Evolutionary conservation across 2,888 invertebrate genomes (phyloP), one percentile per base, ranked within the genome.

Genomic region (Andricus curvator): DNA sequence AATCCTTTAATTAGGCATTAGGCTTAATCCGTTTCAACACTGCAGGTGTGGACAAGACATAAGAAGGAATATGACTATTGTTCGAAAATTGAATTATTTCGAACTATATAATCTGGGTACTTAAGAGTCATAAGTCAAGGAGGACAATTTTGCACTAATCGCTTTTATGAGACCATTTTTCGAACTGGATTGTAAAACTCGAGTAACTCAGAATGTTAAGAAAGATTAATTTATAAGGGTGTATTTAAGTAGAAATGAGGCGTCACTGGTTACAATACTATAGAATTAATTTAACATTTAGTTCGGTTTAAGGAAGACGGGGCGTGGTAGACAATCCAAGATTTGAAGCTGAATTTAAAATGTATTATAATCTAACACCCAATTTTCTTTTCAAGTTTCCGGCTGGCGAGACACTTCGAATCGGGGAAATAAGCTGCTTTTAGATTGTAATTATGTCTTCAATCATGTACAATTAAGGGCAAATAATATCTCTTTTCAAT

Each of bases 1-100:
- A 74, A 11, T 60, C 33, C 56, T 74, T 56, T 56, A 56, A 74
- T 74, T 74, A 37, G 29, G n/a, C 33, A 74, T 74, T 74, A 74
- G 56, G 33, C 37, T 56, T 37, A 74, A 70, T 70, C 20, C 33
- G 13, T 60, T 25, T n/a, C 13, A 22, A 33, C 13, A 15, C 29
- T 20, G 20, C 13, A 51, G 25, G 25, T 67, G 20, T 33, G 22
- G 22, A 20, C 1, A 17, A 20, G 11, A 33, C 13, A 33, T 15
- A 48, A 48, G 17, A 25, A 48, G 68, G 68, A 48, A 44, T 70
- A 51, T 9, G 6, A 29, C 60, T 29, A 48, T 48, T 70, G 29
- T 51, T 70, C 11, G 15, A 17, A 70, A 51, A 70, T 70, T 9
- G 8, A 20, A 29, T 51, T 51, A 70, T 51, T 17, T 51, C 22